Evolutionary conservation across 2,113 vertebrate genomes (phyloP), one percentile per base, ranked within the genome.

Genomic region (Ondatra zibethicus): DNA sequence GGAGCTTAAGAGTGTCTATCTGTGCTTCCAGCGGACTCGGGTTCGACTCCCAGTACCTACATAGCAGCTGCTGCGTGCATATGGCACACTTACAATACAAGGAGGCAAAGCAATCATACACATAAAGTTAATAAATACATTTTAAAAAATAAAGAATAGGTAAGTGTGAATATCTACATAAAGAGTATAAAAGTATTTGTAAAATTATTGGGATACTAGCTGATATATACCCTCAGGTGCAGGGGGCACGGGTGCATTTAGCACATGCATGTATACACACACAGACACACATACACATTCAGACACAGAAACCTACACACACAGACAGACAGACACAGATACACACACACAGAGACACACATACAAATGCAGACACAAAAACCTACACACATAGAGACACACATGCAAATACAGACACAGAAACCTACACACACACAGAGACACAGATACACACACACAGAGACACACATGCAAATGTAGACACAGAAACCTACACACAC

Each of bases 161-260:
- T n/a, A 92, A 93, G 23, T 75, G 68, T 19, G 33, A 92, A 84
- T 16, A 45, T 93, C 33, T 89, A 42, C 17, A 36, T 65, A 88
- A 96, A 45, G 25, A 23, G 13, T 86, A 45, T 91, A 73, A 29
- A 92, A 78, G 58, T 80, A 93, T 45, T 90, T 97, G 39, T 86
- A 82, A 73, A 86, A 80, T 89, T 75, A 75, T 1, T 88, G 42
- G 47, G 47, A 96, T 19, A 91, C 10, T 82, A 39, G 90, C 58
- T 68, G 93, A 65, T 10, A 66, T 31, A 16, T 82, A 92, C 81
- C 47, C 92, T 66, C 52, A 94, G 72, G 47, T 94, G 77, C 52
- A 94, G 72, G 47, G 93, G 77, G 39, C 61, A 33, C 2, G n/a
- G 27, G 52, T 91, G 4, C 11, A 50, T 63, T 87, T 42, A 42